Evolutionary conservation across 2,888 invertebrate genomes (phyloP), one percentile per base, ranked within the genome.

Genomic region (Pollenia labialis): DNA sequence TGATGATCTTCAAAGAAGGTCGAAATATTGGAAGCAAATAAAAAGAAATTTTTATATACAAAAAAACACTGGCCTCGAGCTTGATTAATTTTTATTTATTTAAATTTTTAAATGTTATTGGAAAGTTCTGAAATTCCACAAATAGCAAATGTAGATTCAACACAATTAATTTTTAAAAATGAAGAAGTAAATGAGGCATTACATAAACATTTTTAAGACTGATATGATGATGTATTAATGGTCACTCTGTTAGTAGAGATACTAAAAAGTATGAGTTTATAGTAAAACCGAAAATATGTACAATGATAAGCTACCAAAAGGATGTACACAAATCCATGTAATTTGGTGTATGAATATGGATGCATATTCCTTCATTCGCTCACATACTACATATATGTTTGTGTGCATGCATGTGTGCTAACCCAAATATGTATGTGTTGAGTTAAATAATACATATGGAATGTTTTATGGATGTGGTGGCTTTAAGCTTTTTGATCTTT

Each of bases 401-500:
- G 40, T 32, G 18, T n/a, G 2, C 4, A 6, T 69, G 8, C 56
- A 40, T 42, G 56, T 68, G 23, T 50, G 16, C 52, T 56, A 48
- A 44, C 44, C 50, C 10, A 60, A 40, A 46, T 56, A 6, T 23
- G 32, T 40, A 11, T 50, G 50, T 77, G 76, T 76, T 40, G 48
- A 79, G 66, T 72, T n/a, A 77, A 60, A 54, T 79, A 72, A 66
- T 84, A 68, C 58, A 60, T 74, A 66, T 84, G 84, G 81, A 83
- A 85, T 82, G 77, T 69, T 71, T 72, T 80, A 74, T 81, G 76
- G 88, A 82, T 82, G 85, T 46, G 86, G 81, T 82, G 77, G 71
- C 71, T 85, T 81, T 62, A 74, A 72, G 77, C 92, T 92, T 92
- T 92, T 92, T 92, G 92, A 92, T 92, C 92, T 92, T 92, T 91